Percentiles rank a stretch among this genome's conserved stretches.
phyloP scores from a whole-genome alignment of 2,113 vertebrate species.

The Scophthalmus maximus region DNA sequence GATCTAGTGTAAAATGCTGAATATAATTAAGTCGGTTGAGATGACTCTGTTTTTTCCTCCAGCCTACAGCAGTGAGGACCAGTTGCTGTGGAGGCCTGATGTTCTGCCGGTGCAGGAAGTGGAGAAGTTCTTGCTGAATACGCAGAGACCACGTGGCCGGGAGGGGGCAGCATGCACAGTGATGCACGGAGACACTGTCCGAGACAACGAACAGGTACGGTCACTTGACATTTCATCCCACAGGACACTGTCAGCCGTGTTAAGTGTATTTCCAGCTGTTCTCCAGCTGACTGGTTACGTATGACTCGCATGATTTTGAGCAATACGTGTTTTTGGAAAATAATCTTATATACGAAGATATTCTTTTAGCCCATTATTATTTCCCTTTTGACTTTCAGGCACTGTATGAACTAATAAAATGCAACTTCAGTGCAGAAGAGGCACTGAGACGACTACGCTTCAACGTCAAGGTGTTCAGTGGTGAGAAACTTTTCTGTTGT shows the following conservation, averaged over 20 bases:
- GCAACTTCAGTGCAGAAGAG: conserved; percentile 93
- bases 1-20: too few species aligned
- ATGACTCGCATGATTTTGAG: too few species aligned
- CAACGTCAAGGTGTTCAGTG: conserved; percentile 94
- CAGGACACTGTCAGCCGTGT: neutral
- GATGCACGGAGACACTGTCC: conserved; percentile 80
- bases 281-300: neutral
- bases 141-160: conserved; percentile 81
- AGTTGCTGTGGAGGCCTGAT: conserved; percentile 92
- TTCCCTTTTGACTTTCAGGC: conserved; percentile 80
- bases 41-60: neutral
- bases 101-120: conserved; percentile 88
- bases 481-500: conserved; percentile 77
- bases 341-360: neutral
- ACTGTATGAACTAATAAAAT: conserved; percentile 95
- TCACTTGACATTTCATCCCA: too few species aligned
- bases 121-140: conserved; percentile 89
- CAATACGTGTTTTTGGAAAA: neutral
- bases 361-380: neutral
- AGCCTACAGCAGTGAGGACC: conserved; percentile 92
- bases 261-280: neutral
- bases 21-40: too few species aligned
- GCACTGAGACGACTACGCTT: conserved; percentile 90
- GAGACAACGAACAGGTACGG: conserved; percentile 93
- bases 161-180: conserved; percentile 70